Base-by-base conservation (phyloP, 2,797 vertebrate genomes). In the Euphonia xanthogaster region DNA sequence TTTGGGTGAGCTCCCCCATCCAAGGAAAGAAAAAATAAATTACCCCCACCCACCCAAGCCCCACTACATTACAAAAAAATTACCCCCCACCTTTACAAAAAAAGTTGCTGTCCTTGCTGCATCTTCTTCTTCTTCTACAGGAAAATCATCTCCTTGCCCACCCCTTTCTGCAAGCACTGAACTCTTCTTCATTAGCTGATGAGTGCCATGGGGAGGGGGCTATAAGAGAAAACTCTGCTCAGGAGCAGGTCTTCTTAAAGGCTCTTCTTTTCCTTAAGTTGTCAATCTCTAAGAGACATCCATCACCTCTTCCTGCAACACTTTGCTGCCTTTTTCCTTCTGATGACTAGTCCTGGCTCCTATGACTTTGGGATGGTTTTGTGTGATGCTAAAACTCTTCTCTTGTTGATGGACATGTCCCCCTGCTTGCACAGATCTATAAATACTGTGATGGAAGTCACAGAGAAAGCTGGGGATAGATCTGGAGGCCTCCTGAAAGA, bases 41-140 rank as follows among this genome's bases (percentile, higher is more conserved):
- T 30, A 31, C 5, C 9, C 3, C 21, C 35, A 65, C 25, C 11
- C 5, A 31, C 2, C 13, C n/a, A 45, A 18, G 1, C 9, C 1
- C 12, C 18, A 18, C 7, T n/a, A 35, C 1, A 24, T 47, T 33
- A 47, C 18, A 42, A 42, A 42, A 42, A 42, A 19, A 42, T 42
- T 42, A 42, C 40, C 40, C 40, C 8, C 18, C 18, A 42, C 14
- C 21, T 35, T 31, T 31, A 48, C 7, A 47, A 35, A 86, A 63
- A 37, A 33, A 25, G 6, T 33, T 77, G 35, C 37, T 50, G 3
- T 23, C 31, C 24, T 50, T 62, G 7, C 25, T 62, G 48, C 20
- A n/a, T 51, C 4, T 3, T 51, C 23, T 70, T 44, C 22, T 68
- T 17, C 42, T 67, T 16, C 35, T 22, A 3, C 5, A 50, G 4